Evolutionary conservation across 2,888 invertebrate species (phyloP).

Genomic region (Rambutsinella grinnellia): DNA sequence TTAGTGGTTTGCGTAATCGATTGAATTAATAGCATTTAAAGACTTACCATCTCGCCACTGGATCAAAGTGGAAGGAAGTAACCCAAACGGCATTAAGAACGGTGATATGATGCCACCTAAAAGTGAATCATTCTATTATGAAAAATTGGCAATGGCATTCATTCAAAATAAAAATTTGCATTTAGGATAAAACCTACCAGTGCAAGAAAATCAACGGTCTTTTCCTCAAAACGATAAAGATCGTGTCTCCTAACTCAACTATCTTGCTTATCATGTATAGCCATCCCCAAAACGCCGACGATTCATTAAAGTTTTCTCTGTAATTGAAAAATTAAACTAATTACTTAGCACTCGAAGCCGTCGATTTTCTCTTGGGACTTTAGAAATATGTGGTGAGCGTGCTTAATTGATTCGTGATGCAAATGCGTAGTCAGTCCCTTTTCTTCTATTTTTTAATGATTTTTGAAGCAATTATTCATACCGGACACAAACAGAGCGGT

Average conservation of each 20-base stretch:
- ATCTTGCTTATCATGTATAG: constrained; percentile 96
- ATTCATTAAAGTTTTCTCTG: constrained; percentile 45
- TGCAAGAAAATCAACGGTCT: constrained; percentile 94
- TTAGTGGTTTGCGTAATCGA: too few species aligned
- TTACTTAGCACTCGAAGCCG: neutral
- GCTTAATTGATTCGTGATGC: neutral
- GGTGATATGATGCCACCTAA: constrained; percentile 47
- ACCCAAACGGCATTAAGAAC: constrained; percentile 42
- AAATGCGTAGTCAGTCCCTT: too few species aligned
- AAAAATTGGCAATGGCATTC: neutral
- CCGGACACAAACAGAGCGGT: constrained; percentile 40
- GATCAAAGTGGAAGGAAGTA: constrained; percentile 42
- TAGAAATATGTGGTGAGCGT: too few species aligned
- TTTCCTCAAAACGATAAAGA: constrained; percentile 93
- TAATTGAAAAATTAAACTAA: constrained; percentile 12
- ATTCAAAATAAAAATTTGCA: neutral
- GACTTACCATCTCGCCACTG: constrained; percentile 36
- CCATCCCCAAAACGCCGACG: constrained; percentile 74
- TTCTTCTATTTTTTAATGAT: too few species aligned
- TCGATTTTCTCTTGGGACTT: too few species aligned
- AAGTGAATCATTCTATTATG: neutral
- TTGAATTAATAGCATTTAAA: neutral
- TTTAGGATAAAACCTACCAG: constrained; percentile 55
- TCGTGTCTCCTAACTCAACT: constrained; percentile 94
- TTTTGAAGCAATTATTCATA: too few species aligned